These are phyloP conservation scores for Porites australiensis DNA, from an alignment of 64 coral and sea anemone genomes.

Conservation along the genomic window DNA sequence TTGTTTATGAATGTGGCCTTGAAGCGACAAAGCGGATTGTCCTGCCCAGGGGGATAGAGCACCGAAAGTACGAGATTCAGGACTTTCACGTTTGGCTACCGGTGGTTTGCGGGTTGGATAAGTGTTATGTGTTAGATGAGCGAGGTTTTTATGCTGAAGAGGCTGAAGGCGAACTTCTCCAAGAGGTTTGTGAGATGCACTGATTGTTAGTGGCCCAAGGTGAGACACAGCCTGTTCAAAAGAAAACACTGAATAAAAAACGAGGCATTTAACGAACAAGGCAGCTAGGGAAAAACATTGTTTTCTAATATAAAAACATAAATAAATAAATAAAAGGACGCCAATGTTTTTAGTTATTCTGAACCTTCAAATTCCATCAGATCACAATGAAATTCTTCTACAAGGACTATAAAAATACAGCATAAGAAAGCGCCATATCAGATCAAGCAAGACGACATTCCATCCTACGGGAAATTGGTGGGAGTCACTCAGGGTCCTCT, in stretches of 20 bases:
- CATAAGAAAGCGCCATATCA: no score
- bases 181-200: constrained; percentile 62
- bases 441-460: no score
- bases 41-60: constrained; percentile 66
- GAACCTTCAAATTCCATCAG: no score
- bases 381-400: no score
- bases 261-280: not conserved
- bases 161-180: constrained; percentile 91
- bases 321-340: no score
- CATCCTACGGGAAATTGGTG: no score
- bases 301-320: no score
- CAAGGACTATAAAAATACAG: no score
- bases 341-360: no score
- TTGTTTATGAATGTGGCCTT: constrained; percentile 70
- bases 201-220: constrained; percentile 23
- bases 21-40: constrained; percentile 56
- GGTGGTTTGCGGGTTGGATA: constrained; percentile 62
- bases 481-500: no score
- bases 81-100: constrained; percentile 42
- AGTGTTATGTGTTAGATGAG: constrained; percentile 68
- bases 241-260: not conserved
- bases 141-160: constrained; percentile 85
- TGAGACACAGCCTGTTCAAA: constrained; percentile 55
- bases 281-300: no score
- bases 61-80: constrained; percentile 60